phyloP scores from a whole-genome alignment of 2,797 vertebrate species.

The Argentina silus region DNA sequence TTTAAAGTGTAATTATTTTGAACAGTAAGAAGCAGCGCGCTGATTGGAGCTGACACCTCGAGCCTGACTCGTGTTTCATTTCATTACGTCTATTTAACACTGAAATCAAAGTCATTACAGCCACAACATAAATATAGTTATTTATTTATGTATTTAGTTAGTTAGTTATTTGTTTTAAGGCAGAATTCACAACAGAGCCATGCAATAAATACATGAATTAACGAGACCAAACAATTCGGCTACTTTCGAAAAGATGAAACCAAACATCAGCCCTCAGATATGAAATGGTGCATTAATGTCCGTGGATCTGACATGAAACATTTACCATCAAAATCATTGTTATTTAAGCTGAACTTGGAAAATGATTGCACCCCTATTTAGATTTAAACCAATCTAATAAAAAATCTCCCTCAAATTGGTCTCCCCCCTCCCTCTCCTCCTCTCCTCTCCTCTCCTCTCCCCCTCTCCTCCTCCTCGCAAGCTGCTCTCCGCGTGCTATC shows the following conservation, averaged over 20 bases:
- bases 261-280: neutral
- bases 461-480: neutral
- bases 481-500: constrained; percentile 20
- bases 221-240: constrained; percentile 27
- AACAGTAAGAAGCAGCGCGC: constrained; percentile 51
- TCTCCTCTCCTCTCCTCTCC: neutral
- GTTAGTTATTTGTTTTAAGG: no score
- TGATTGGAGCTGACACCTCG: constrained; percentile 69
- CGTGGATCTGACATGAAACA: neutral
- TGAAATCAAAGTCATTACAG: constrained; percentile 41
- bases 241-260: neutral
- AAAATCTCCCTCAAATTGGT: constrained; percentile 27
- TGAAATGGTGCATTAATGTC: neutral
- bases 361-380: constrained; percentile 22
- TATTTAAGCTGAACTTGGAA: constrained; percentile 7
- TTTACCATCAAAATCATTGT: neutral
- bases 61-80: constrained; percentile 66
- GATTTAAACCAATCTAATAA: constrained; percentile 34
- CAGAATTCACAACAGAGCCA: no score
- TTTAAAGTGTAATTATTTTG: constrained; percentile 62
- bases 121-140: constrained; percentile 24
- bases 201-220: neutral
- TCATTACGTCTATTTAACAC: constrained; percentile 65
- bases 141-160: neutral
- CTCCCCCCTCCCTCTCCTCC: neutral